Base-by-base conservation (phyloP, 2,888 invertebrate genomes). In the Achlya flavicornis region DNA sequence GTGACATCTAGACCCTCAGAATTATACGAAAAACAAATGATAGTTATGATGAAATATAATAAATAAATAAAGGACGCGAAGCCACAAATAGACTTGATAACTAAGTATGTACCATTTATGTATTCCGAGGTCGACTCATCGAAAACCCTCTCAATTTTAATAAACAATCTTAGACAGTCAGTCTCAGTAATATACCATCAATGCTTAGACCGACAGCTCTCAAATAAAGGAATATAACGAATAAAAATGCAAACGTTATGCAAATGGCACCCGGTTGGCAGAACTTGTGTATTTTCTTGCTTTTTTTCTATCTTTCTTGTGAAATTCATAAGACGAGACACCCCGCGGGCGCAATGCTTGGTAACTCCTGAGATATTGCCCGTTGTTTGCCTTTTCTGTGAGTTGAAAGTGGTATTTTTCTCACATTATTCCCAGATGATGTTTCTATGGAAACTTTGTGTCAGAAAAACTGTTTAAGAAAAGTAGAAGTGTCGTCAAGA, bases 251-350 rank as follows among this genome's bases (percentile, higher is more conserved):
- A 53, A 53, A 53, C 53, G 53, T 84, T 86, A 88, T 89, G 88
- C 78, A 86, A 86, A 88, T 86, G 76, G 77, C 67, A 64, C 69
- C 66, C 75, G 66, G 71, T 69, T 68, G 66, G 60, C 60, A 19
- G 60, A 19, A 41, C 41, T 41, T 14, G 19, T 33, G 19, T 41
- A 19, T 41, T 19, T 35, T 58, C n/a, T 32, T n/a, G 3, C 3
- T 58, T 14, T 26, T 59, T 11, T 59, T 35, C 35, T 38, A 35
- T 59, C 16, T 19, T 53, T n/a, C 53, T 67, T 69, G 70, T 70
- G 67, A 63, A 68, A 71, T 78, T 78, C 77, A 78, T 72, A 76
- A 78, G 77, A 65, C 67, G 64, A 63, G 53, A 59, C 69, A 33
- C 61, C 63, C 32, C 71, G 69, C 76, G 72, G 70, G 68, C 64